These are phyloP conservation scores for Catalaphyllia jardinei DNA, from an alignment of 64 coral and sea anemone species.

Conservation along the genomic window DNA sequence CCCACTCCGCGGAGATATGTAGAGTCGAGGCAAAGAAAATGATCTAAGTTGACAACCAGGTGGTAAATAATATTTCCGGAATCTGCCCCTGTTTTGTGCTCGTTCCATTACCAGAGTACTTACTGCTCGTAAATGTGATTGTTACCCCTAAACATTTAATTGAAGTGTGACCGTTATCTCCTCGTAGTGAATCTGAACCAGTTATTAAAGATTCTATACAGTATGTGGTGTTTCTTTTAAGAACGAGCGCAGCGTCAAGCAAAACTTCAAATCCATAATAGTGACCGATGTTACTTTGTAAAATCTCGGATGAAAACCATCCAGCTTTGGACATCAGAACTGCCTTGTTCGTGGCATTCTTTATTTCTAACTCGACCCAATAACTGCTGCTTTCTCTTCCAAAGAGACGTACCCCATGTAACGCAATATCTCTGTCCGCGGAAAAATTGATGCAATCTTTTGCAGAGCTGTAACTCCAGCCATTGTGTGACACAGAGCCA, in stretches of 20 bases:
- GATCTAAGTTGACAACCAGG: background rate
- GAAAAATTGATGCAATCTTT: background rate
- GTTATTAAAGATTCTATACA: conserved; percentile 20
- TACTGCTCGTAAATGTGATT: conserved; percentile 23
- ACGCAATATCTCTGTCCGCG: background rate
- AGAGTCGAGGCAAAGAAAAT: no score
- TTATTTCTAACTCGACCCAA: conserved; percentile 15
- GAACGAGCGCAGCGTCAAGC: background rate
- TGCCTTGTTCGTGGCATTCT: conserved; percentile 1
- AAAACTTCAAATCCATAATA: conserved; percentile 16
- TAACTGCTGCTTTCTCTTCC: conserved; percentile 17
- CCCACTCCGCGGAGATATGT: no score
- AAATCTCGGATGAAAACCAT: conserved; percentile 10
- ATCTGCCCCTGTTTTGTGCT: background rate
- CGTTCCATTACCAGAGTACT: conserved; percentile 42
- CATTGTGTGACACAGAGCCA: conserved; percentile 1
- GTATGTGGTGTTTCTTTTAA: background rate
- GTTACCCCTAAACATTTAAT: conserved; percentile 21
- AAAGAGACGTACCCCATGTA: conserved; percentile 18
- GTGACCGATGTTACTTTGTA: background rate
- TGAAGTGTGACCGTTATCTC: background rate
- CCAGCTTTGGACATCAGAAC: conserved; percentile 4
- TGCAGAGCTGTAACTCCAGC: background rate
- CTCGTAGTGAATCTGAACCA: background rate
- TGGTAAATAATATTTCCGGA: conserved; percentile 8